These are phyloP conservation scores for Calliphora vicina DNA, from an alignment of 1,140 invertebrate species.

Conservation along the genomic window DNA sequence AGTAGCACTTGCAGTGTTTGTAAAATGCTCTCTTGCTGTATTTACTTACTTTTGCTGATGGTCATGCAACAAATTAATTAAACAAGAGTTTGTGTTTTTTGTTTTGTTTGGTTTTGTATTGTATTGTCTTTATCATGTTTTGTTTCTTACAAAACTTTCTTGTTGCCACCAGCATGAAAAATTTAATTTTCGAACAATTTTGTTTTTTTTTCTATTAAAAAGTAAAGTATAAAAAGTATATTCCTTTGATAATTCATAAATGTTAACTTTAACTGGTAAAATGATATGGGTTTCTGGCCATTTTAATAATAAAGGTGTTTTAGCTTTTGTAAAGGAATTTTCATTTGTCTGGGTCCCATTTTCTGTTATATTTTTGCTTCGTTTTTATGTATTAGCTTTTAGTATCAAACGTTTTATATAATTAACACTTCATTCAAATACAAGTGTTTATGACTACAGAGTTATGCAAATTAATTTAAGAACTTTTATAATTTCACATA, in stretches of 20 bases:
- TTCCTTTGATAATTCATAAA: background rate
- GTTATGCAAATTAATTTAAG: conserved; percentile 25
- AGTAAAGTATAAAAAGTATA: background rate
- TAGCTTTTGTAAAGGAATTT: too few species aligned
- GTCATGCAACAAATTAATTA: conserved; percentile 30
- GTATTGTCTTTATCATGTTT: background rate
- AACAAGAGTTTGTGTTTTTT: background rate
- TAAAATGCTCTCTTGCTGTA: background rate
- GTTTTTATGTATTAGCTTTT: background rate
- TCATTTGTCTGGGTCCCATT: too few species aligned
- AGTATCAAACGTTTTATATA: conserved; percentile 10
- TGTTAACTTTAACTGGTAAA: background rate
- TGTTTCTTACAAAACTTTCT: background rate
- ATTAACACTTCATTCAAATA: conserved; percentile 24
- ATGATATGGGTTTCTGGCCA: too few species aligned
- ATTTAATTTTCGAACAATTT: background rate
- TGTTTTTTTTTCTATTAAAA: background rate
- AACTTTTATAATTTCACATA: too few species aligned
- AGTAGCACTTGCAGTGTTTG: background rate
- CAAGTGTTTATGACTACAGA: conserved; percentile 29
- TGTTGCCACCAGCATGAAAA: conserved; percentile 9
- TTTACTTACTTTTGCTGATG: background rate
- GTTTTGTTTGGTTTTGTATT: too few species aligned
- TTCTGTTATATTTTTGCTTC: background rate
- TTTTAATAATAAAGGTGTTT: too few species aligned